Conservation (phyloP, 2,888 invertebrate genomes). For the Helleia helle region DNA sequence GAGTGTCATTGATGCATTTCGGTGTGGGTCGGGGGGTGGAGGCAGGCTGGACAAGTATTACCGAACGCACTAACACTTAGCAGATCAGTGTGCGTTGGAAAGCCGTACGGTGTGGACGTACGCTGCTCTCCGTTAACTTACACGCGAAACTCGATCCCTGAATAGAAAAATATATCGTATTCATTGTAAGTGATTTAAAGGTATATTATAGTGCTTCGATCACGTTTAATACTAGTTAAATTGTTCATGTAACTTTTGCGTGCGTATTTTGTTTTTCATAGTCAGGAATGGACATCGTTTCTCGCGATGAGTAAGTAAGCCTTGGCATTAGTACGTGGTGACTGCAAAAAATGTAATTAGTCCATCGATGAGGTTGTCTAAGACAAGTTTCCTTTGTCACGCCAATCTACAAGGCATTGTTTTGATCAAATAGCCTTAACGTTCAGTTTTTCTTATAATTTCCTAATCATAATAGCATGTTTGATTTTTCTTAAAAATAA, state of each 20-base stretch:
- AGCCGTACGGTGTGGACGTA: slow-evolving; percentile 47
- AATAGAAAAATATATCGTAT: slow-evolving; percentile 30
- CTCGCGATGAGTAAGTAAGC: slow-evolving; percentile 64
- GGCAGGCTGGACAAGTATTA: slow-evolving; percentile 40
- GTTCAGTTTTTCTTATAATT: too few relatives aligned
- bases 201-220: slow-evolving; percentile 51
- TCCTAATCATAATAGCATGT: too few relatives aligned
- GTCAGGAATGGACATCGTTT: slow-evolving; percentile 62
- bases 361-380: slow-evolving; percentile 47
- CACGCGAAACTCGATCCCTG: slow-evolving; percentile 56
- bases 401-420: slow-evolving; percentile 38
- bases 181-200: slow-evolving; percentile 34
- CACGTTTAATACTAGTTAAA: slow-evolving; percentile 24
- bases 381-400: slow-evolving; percentile 66
- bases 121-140: slow-evolving; percentile 60
- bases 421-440: slow-evolving; percentile 19
- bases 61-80: slow-evolving; percentile 27
- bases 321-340: slow-evolving; percentile 62
- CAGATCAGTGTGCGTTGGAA: slow-evolving; percentile 62
- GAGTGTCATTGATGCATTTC: slow-evolving; percentile 72
- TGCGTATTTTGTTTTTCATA: slow-evolving; percentile 31
- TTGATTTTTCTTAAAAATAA: too few relatives aligned
- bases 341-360: slow-evolving; percentile 67
- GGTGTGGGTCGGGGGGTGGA: slow-evolving; percentile 54
- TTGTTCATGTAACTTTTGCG: slow-evolving; percentile 12